Conservation (phyloP, 37 sponge, comb jelly and placozoan genomes). For the Tethya wilhelma region DNA sequence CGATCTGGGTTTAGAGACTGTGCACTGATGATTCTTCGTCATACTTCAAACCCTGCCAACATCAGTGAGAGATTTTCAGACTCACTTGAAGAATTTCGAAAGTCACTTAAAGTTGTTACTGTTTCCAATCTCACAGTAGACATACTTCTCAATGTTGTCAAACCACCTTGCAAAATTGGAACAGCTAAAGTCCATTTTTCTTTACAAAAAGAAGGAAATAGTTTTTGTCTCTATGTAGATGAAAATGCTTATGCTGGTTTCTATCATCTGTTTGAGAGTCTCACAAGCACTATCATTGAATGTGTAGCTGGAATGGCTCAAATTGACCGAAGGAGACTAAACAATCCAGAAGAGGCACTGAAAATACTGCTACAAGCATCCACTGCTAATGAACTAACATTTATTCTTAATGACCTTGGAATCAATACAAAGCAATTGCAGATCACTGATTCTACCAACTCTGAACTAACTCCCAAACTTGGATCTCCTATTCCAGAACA, state of each 20-base stretch:
- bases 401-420: neutral
- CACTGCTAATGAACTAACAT: neutral
- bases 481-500: no score
- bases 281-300: neutral
- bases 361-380: neutral
- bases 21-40: no score
- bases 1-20: neutral
- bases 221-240: neutral
- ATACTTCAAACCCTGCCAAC: no score
- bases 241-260: neutral
- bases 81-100: neutral
- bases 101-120: neutral
- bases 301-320: neutral
- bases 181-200: slow-evolving; percentile 10
- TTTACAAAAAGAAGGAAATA: neutral
- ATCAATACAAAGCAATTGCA: neutral
- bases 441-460: neutral
- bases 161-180: slow-evolving; percentile 8
- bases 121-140: slow-evolving; percentile 1
- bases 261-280: neutral
- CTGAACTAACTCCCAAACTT: neutral
- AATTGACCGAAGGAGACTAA: slow-evolving; percentile 1
- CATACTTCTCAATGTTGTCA: neutral
- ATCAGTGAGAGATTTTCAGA: neutral
- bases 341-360: neutral